Evolutionary conservation across 2,797 vertebrate genomes (phyloP), one percentile per base, ranked within the genome.

Genomic region (Sebastes matsubarae): DNA sequence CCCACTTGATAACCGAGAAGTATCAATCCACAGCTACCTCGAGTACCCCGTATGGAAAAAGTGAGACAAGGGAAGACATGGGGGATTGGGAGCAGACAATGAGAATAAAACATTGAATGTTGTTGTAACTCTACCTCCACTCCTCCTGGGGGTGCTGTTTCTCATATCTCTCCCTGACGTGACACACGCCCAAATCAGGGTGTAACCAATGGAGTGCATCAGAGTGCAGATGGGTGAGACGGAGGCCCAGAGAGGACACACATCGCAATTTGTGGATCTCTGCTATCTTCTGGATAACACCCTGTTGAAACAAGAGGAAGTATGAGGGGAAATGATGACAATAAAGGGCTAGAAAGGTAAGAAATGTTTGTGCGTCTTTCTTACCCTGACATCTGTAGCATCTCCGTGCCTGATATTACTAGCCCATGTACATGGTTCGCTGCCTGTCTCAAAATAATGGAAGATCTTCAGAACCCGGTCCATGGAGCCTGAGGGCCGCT

Each of bases 261-360:
- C 97, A 97, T 92, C 97, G 97, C 81, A 99, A 95, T 92, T 98
- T 99, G 85, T 99, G 97, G 87, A 97, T 96, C 93, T 99, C 99
- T 89, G 99, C 97, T 29, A 99, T 99, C 96, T 99, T 99, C 95
- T 99, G 99, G 90, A 99, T 99, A 86, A 99, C 97, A 71, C 98
- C 98, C 99, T 99, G 84, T 92, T 72, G n/a, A 68, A 69, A 88
- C 18, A 82, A 76, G 30, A 27, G 2, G 16, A 42, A 13, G 5
- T 4, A 68, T 25, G 10, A 42, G 14, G 3, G 3, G 1, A 77
- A 79, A 77, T 27, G 6, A 27, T 42, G 64, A 54, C 2, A 0
- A 1, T 13, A 3, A 2, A 20, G 2, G 2, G 16, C 3, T 5
- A 22, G 10, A 52, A 25, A 29, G 30, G 12, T 20, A 36, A 55